Evolutionary conservation across 2,888 invertebrate species (phyloP).

Genomic region (Melanchra persicariae): DNA sequence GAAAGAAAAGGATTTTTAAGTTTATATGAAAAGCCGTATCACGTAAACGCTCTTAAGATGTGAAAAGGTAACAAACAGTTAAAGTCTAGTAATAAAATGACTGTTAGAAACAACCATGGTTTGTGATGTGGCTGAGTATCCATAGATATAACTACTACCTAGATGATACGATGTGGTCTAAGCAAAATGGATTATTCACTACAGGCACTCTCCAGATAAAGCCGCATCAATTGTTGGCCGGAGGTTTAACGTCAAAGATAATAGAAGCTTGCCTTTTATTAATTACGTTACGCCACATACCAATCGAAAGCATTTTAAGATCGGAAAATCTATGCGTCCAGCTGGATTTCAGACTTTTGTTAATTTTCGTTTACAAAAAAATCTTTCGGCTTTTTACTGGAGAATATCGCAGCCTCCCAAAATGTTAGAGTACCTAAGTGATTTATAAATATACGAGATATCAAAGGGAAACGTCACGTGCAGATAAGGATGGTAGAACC

Average conservation of each 20-base stretch:
- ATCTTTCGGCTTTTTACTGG: too few relatives aligned
- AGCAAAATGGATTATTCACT: background rate
- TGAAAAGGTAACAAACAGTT: too few relatives aligned
- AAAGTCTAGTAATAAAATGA: too few relatives aligned
- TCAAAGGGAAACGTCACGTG: background rate
- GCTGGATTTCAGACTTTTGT: too few relatives aligned
- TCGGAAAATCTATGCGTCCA: background rate
- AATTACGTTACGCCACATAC: background rate
- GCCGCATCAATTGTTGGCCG: background rate
- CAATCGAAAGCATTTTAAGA: background rate
- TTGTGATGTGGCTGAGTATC: too few relatives aligned
- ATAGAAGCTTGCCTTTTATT: background rate
- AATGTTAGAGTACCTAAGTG: background rate
- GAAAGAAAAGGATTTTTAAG: too few relatives aligned
- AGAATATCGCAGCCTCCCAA: background rate
- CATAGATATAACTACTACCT: background rate
- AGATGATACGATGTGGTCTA: too few relatives aligned
- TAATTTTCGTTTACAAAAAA: too few relatives aligned
- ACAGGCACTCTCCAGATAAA: conserved; percentile 1
- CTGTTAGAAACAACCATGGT: too few relatives aligned
- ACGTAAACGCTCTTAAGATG: too few relatives aligned
- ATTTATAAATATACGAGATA: background rate
- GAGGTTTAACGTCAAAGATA: background rate
- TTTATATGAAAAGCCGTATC: too few relatives aligned
- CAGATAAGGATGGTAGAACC: background rate